Evolutionary conservation across 2,888 invertebrate genomes (phyloP).

Genomic region (Thecophora atra): DNA sequence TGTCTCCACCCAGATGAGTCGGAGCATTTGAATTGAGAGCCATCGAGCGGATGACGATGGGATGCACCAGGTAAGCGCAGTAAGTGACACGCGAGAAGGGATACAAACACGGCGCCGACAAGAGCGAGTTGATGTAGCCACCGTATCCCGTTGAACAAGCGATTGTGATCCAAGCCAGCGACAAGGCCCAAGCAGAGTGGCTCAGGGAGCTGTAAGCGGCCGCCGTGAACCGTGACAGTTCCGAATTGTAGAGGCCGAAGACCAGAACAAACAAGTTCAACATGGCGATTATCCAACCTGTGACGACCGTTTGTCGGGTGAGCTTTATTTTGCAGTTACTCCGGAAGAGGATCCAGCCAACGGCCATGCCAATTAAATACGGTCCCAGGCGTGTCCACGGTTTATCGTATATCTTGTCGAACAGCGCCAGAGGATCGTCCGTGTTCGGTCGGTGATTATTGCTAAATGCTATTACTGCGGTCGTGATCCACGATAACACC

Average conservation of each 20-base stretch:
- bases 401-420: slow-evolving; percentile 90
- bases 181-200: slow-evolving; percentile 84
- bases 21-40: slow-evolving; percentile 86
- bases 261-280: slow-evolving; percentile 77
- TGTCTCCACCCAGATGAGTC: slow-evolving; percentile 80
- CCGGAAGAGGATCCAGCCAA: slow-evolving; percentile 85
- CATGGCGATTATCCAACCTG: slow-evolving; percentile 77
- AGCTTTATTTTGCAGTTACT: slow-evolving; percentile 81
- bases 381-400: slow-evolving; percentile 88
- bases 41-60: slow-evolving; percentile 81
- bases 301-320: slow-evolving; percentile 72
- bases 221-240: slow-evolving; percentile 75
- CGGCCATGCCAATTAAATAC: slow-evolving; percentile 84
- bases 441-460: slow-evolving; percentile 81
- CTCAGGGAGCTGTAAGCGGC: slow-evolving; percentile 84
- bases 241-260: slow-evolving; percentile 79
- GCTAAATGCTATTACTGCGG: slow-evolving; percentile 80
- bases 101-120: slow-evolving; percentile 81
- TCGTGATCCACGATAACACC: slow-evolving; percentile 81
- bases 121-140: slow-evolving; percentile 77
- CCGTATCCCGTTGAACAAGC: slow-evolving; percentile 87
- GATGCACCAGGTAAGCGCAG: slow-evolving; percentile 86
- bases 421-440: slow-evolving; percentile 84
- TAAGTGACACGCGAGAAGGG: slow-evolving; percentile 88
- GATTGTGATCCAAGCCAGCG: slow-evolving; percentile 83